Evolutionary conservation across 2,113 vertebrate species (phyloP).

Genomic region (Burhinus bistriatus): DNA sequence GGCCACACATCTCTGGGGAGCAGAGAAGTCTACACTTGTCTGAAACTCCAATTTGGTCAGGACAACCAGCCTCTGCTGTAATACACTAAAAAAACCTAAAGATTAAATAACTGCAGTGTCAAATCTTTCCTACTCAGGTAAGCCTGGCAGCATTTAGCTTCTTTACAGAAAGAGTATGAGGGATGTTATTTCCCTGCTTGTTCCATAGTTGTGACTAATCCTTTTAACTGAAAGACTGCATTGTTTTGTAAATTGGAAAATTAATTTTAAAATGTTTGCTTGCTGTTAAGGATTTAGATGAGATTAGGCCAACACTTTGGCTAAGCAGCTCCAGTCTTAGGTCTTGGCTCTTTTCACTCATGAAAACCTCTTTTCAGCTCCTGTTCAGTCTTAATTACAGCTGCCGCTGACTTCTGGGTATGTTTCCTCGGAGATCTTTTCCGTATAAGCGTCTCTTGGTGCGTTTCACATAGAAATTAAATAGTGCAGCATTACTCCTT

Average conservation of each 20-base stretch:
- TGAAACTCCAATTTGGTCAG: background rate
- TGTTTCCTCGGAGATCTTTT: background rate
- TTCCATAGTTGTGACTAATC: background rate
- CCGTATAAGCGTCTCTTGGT: background rate
- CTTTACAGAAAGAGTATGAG: background rate
- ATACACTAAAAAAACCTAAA: background rate
- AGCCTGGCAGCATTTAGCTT: background rate
- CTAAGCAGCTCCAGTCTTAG: background rate
- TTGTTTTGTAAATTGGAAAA: background rate
- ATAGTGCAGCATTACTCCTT: background rate
- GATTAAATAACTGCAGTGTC: background rate
- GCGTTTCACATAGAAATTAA: background rate
- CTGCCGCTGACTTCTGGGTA: background rate
- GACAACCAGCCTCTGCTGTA: background rate
- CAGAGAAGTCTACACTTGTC: background rate
- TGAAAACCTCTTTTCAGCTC: background rate
- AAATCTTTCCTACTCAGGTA: background rate
- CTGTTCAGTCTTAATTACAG: background rate
- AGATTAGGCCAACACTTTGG: background rate
- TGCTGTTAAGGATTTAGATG: background rate
- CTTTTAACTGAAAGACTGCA: background rate
- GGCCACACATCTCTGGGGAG: background rate
- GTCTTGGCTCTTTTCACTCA: background rate
- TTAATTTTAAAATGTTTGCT: constrained; percentile 19
- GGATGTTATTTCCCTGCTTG: background rate